phyloP scores from a whole-genome alignment of 1,140 invertebrate genomes.

The Muscidifurax raptorellus region DNA sequence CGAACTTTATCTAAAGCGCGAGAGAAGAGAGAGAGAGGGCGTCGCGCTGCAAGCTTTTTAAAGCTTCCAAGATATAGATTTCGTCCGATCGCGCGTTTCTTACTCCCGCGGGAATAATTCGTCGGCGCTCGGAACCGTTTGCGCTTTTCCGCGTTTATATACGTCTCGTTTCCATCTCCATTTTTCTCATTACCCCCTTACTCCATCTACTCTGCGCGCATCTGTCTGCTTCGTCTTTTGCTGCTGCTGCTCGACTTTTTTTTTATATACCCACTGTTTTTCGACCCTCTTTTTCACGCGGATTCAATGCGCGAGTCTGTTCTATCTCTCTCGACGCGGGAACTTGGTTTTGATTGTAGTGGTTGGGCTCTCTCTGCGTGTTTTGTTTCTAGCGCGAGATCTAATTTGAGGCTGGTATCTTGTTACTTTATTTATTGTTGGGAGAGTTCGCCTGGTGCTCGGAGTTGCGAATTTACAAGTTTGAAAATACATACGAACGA shows the following conservation, averaged over 20 bases:
- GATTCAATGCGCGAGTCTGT: not conserved
- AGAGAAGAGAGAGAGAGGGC: too few species aligned
- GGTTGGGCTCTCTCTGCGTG: not conserved
- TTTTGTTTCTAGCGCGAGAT: not conserved
- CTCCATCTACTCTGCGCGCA: constrained; percentile 33
- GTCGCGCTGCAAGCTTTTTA: constrained; percentile 43
- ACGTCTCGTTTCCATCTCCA: constrained; percentile 31
- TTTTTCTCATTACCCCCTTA: constrained; percentile 51
- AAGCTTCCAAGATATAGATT: constrained; percentile 49
- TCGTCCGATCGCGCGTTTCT: constrained; percentile 31
- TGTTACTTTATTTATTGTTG: not conserved
- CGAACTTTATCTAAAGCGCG: constrained; percentile 59
- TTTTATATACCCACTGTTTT: not conserved
- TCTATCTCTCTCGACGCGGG: not conserved
- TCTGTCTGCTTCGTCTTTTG: constrained; percentile 5
- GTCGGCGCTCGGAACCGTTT: constrained; percentile 49
- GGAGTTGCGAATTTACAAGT: not conserved
- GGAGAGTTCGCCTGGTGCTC: not conserved
- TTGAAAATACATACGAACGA: not conserved
- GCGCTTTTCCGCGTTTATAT: constrained; percentile 19
- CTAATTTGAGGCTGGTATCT: not conserved
- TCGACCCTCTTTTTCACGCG: not conserved
- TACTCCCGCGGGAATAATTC: constrained; percentile 55
- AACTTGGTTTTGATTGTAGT: not conserved
- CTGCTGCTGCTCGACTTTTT: not conserved